These are phyloP conservation scores for Machimus atricapillus DNA, from an alignment of 2,888 invertebrate genomes.

Conservation along the genomic window DNA sequence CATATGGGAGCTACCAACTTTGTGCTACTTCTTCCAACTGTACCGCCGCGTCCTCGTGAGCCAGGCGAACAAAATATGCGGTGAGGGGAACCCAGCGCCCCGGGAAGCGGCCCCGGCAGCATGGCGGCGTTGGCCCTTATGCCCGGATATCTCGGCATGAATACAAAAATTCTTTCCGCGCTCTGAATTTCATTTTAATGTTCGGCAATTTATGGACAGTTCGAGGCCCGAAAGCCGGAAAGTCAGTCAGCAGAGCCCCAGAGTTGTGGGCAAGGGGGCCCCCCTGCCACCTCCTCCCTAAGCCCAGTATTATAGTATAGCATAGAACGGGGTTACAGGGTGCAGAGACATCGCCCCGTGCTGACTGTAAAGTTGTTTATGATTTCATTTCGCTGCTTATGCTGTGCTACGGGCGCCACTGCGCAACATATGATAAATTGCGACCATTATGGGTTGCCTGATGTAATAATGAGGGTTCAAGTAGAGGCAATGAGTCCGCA, in stretches of 20 bases:
- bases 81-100: background rate
- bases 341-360: background rate
- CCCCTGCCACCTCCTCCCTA: background rate
- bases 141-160: constrained; percentile 43
- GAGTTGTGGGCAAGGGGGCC: background rate
- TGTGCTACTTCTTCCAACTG: background rate
- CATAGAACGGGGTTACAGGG: background rate
- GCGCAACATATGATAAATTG: constrained; percentile 41
- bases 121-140: constrained; percentile 22
- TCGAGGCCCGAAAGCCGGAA: constrained; percentile 37
- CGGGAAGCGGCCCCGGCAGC: background rate
- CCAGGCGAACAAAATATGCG: background rate
- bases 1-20: background rate
- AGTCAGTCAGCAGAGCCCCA: background rate
- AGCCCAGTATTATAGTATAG: background rate
- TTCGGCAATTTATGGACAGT: constrained; percentile 45
- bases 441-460: constrained; percentile 40
- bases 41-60: background rate
- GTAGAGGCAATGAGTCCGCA: constrained; percentile 26
- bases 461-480: constrained; percentile 39
- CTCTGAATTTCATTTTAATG: constrained; percentile 45
- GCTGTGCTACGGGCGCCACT: constrained; percentile 4
- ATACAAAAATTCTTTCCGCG: constrained; percentile 44
- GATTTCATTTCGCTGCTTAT: constrained; percentile 34
- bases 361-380: constrained; percentile 39